Evolutionary conservation across 2,797 vertebrate species (phyloP), one percentile per base, ranked within the genome.

Genomic region (Crocidura indochinensis): DNA sequence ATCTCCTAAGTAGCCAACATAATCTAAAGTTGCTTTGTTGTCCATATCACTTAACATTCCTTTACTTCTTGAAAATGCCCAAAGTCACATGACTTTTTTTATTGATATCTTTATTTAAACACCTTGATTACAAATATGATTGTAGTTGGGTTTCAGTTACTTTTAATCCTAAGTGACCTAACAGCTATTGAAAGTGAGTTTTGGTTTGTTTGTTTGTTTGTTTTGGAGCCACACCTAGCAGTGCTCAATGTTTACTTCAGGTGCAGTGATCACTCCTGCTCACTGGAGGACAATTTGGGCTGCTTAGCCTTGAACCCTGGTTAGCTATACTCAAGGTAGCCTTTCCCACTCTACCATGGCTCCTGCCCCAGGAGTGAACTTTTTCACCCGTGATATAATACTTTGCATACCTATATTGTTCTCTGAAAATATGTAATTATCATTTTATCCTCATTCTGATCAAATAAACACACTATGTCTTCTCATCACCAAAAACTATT

Each of bases 41-140:
- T 31, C 3, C 27, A 87, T 84, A 60, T 71, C 71, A 69, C 65
- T 74, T 8, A 71, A 74, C 24, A 19, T 81, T 20, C 22, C 67
- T 76, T 81, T 84, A 69, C 24, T 82, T 82, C n/a, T 80, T 87
- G 12, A 51, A 82, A 75, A 84, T 78, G 15, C 17, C 47, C 53
- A 75, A 78, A 89, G 56, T 27, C 7, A 10, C 78, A 62, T 89
- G 15, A 22, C 24, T 71, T 26, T 69, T 24, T 80, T 77, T 82
- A 79, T 71, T 76, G 7, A 17, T 60, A 60, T 60, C 38, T 38
- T 38, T 38, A 38, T 38, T 38, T 38, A 38, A 38, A 38, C 38
- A 38, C 38, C 38, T 38, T 38, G 38, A 38, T 38, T 38, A 38
- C 38, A 38, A 38, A 2, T 38, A 38, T 38, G 38, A 38, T 38